Evolutionary conservation across 2,888 invertebrate genomes (phyloP).

Genomic region (Steinernema scapterisci): DNA sequence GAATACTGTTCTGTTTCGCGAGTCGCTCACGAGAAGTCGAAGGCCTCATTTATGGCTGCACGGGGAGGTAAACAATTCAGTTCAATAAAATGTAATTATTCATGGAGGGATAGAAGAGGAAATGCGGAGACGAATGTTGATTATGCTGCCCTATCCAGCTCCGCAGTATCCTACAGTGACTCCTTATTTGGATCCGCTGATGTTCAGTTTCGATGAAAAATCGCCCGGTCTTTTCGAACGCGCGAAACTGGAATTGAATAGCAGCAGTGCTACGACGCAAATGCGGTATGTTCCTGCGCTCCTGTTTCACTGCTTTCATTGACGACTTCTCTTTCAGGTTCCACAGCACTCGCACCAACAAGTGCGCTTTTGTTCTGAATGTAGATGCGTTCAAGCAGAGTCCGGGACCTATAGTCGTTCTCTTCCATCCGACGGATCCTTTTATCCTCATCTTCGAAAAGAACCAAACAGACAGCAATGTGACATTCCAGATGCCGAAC

Average conservation of each 20-base stretch:
- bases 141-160: conserved; percentile 37
- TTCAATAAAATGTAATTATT: neutral
- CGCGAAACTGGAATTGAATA: neutral
- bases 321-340: conserved; percentile 37
- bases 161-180: conserved; percentile 37
- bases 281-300: too few relatives aligned
- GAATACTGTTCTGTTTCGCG: conserved; percentile 37
- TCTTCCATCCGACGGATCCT: conserved; percentile 45
- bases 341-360: conserved; percentile 38
- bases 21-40: neutral
- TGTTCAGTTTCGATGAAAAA: conserved; percentile 48
- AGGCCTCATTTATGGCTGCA: neutral
- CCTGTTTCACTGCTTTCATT: too few relatives aligned
- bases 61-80: neutral
- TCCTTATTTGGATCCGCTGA: conserved; percentile 48
- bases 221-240: conserved; percentile 37
- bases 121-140: conserved; percentile 36
- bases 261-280: too few relatives aligned
- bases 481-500: conserved; percentile 14
- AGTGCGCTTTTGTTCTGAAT: conserved; percentile 37
- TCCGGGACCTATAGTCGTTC: neutral
- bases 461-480: conserved; percentile 1
- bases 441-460: conserved; percentile 30
- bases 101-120: neutral
- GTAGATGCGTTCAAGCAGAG: conserved; percentile 7